These are phyloP conservation scores for Macaria notata DNA, from an alignment of 2,888 invertebrate genomes.

Conservation along the genomic window DNA sequence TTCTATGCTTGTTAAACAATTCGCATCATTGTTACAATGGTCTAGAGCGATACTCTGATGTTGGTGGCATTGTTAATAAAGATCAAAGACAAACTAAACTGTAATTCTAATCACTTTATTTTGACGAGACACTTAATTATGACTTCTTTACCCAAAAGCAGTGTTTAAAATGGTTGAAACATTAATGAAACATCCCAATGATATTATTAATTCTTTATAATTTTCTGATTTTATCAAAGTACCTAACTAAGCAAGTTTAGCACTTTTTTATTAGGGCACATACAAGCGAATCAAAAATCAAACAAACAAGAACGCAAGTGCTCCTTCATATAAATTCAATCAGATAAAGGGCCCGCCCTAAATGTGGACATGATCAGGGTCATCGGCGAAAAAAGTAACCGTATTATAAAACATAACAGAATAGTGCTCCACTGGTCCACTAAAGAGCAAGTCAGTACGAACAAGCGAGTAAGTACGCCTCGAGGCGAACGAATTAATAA, in stretches of 20 bases:
- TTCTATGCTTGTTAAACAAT: slow-evolving; percentile 12
- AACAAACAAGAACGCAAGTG: slow-evolving; percentile 18
- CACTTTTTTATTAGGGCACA: too few relatives aligned
- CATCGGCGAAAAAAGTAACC: slow-evolving; percentile 70
- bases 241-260: too few relatives aligned
- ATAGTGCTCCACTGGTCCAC: slow-evolving; percentile 73
- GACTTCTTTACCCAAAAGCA: too few relatives aligned
- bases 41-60: too few relatives aligned
- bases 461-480: slow-evolving; percentile 32
- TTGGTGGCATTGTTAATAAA: too few relatives aligned
- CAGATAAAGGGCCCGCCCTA: slow-evolving; percentile 61
- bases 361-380: slow-evolving; percentile 56
- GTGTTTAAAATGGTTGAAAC: too few relatives aligned
- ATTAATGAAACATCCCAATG: too few relatives aligned
- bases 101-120: too few relatives aligned
- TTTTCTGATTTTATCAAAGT: too few relatives aligned
- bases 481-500: slow-evolving; percentile 59
- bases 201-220: too few relatives aligned
- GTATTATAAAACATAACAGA: slow-evolving; percentile 76
- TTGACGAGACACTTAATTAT: too few relatives aligned
- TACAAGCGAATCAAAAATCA: slow-evolving; percentile 6
- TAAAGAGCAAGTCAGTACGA: slow-evolving; percentile 59
- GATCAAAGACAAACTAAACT: too few relatives aligned
- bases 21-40: not conserved
- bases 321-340: slow-evolving; percentile 36